Evolutionary conservation across 1,140 invertebrate species (phyloP).

Genomic region (Calliphora vicina): DNA sequence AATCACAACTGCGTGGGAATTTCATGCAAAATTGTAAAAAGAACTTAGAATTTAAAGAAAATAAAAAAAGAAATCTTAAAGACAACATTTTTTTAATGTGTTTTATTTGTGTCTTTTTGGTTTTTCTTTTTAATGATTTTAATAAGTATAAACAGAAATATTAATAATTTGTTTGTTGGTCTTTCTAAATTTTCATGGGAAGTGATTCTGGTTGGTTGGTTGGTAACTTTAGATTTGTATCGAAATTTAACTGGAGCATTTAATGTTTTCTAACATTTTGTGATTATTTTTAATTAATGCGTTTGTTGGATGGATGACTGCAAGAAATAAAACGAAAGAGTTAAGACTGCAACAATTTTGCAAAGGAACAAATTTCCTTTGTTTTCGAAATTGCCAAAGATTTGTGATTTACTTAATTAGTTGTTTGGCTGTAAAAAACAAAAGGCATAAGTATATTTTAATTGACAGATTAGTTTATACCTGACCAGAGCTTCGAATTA

Average conservation of each 20-base stretch:
- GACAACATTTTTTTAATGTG: not conserved
- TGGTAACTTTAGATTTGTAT: not conserved
- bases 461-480: too few species aligned
- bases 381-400: too few species aligned
- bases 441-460: too few species aligned
- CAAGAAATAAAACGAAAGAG: not conserved
- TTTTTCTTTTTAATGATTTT: not conserved
- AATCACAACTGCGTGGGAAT: slow-evolving; percentile 31
- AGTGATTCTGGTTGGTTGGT: not conserved
- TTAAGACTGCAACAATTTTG: not conserved
- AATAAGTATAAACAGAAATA: slow-evolving; percentile 21
- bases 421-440: too few species aligned
- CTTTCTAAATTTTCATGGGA: slow-evolving; percentile 26
- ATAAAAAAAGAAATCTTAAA: not conserved
- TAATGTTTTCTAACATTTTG: not conserved
- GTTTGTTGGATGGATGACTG: not conserved
- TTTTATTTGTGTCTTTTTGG: not conserved
- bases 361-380: too few species aligned
- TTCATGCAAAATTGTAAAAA: not conserved
- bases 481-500: too few species aligned
- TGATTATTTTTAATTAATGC: not conserved
- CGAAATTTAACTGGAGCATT: not conserved
- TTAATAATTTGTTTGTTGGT: slow-evolving; percentile 4
- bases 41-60: not conserved
- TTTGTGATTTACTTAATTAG: too few species aligned